Evolutionary conservation across 2,888 invertebrate genomes (phyloP), one percentile per base, ranked within the genome.

Genomic region (Chydorus sphaericus): DNA sequence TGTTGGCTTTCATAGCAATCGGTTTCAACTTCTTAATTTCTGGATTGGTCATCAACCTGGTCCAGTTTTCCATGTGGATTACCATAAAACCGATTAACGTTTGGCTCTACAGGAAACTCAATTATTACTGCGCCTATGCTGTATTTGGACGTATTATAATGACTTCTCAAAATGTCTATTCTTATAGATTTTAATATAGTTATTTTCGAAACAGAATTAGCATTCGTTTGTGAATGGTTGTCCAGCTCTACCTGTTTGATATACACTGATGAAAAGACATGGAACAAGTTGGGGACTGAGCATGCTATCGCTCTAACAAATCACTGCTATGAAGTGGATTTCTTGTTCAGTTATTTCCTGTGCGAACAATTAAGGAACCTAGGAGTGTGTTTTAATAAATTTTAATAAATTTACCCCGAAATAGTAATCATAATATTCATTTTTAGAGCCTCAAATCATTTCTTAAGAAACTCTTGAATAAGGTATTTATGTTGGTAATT

Each of bases 141-240:
- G 79, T 89, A 65, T 89, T 90, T 75, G 80, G 84, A 70, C 89
- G 93, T 93, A 81, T 88, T 92, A 83, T 67, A 39, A 57, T 48
- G 16, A n/a, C 30, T 16, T 48, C 26, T 48, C 26, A 20, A 14
- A 51, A 51, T n/a, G n/a, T n/a, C 31, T 28, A 10, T 8, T 29
- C 28, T 23, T 3, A 18, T 28, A 48, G 20, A 14, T 48, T 31
- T 11, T n/a, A 2, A n/a, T 18, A 7, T 30, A 16, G 6, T 50
- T 7, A 54, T 57, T 59, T 18, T 61, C 59, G 59, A 61, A 64
- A 58, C 73, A 93, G 93, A 94, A 74, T 73, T 93, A 66, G 86
- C 92, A 57, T 92, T 89, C 70, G 74, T 93, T 71, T 82, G 84
- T 57, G 91, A 93, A 74, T 94, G 93, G 92, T 94, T 92, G 91